Base-by-base conservation (phyloP, 1,140 invertebrate genomes). In the Pseudomyrmex flavicornis region DNA sequence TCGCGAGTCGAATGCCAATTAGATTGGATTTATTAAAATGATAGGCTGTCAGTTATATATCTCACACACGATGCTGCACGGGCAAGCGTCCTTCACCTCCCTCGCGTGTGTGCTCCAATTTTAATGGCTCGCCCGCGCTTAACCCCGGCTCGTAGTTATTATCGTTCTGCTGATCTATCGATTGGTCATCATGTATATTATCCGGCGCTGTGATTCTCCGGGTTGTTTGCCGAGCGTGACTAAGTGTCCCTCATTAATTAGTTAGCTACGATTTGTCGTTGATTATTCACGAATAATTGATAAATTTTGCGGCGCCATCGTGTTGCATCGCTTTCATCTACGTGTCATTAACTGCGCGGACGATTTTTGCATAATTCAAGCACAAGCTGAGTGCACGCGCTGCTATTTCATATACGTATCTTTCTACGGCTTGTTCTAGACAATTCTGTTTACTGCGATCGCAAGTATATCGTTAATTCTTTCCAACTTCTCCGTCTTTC, bases 11-110 rank as follows among this genome's bases (percentile, higher is more conserved):
- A 46, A 75, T 70, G 56, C 72, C 85, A 74, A 87, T 87, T 87
- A 87, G 72, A 87, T 84, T 69, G 73, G 85, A 87, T 84, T 87
- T 87, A 87, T 87, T 87, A 87, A 86, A 87, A 87, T 75, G 86
- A 87, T 84, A 82, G 70, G 59, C 65, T 75, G 86, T 73, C 79
- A 85, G 65, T 77, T 75, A 35, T 35, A 35, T 35, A 82, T 48
- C 68, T 26, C 17, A 48, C 5, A 26, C 44, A 3, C 72, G 52
- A 65, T 3, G 8, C 22, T n/a, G 10, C 48, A 20, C 17, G 22
- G 46, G 68, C 62, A 50, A 58, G 10, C 62, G 35, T 35, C 9
- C 17, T 58, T 52, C 22, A 12, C 13, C 65, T 15, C 9, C 26
- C 20, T 35, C 59, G 10, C 50, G 44, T 35, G 35, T 35, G 35